Base-by-base conservation (phyloP, 1,140 invertebrate species). In the Drosophila lacertosa region DNA sequence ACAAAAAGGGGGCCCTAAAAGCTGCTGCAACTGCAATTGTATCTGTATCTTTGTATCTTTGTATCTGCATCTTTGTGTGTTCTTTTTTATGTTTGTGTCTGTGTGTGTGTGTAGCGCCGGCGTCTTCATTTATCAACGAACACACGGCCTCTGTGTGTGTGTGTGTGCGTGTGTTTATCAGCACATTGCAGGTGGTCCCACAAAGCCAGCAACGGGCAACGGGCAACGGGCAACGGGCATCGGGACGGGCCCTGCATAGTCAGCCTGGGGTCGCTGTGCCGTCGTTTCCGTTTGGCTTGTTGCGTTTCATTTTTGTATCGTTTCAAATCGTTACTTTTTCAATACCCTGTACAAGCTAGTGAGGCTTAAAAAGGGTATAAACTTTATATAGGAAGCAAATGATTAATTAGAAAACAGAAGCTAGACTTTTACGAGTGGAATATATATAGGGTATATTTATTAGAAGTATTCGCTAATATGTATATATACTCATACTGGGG, bases 121-220 rank as follows among this genome's bases (percentile, higher is more conserved):
- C 82, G 82, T 86, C 82, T 88, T 74, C 66, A 86, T 86, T 86
- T 88, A 82, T 74, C 62, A 86, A 69, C 65, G 22, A 58, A 45
- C 59, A 53, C 53, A 62, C 64, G 33, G 42, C 66, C 45, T 37
- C 3, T 47, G 37, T 32, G 45, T 26, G 16, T 39, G 7, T 66
- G 50, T 66, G 44, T 74, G 44, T 13, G 24, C 66, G 77, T 82
- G 79, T 79, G 82, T 86, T 84, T 88, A 86, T 86, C 77, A 81
- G 82, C 82, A 75, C 82, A 82, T 86, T 88, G 82, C 82, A 88
- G 82, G 82, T 86, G 82, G 82, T 86, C 81, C 66, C 64, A 76
- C 69, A 67, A 65, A 74, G 63, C 70, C 42, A 55, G 67, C 22
- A 40, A 39, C 50, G 33, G 22, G 45, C 57, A 35, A 26, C 16